Base-by-base conservation (phyloP, 2,888 invertebrate species). In the Hirtodrosophila alboralis region DNA sequence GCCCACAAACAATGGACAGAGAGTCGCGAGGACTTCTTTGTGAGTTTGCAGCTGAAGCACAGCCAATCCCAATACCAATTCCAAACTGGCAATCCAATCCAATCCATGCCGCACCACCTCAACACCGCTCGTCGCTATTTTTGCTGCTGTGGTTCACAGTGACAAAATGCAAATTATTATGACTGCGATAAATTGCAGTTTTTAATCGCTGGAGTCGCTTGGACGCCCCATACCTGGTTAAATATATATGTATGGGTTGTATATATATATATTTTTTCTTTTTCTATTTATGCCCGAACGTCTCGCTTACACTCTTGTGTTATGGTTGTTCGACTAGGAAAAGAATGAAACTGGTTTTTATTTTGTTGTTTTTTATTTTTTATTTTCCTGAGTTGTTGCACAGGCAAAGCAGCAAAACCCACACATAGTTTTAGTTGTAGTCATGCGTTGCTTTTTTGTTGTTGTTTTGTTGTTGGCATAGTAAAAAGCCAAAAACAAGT, bases 141-240 rank as follows among this genome's bases (percentile, higher is more conserved):
- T 23, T 26, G 44, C 33, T 1, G 52, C 58, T 59, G 60, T 48
- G 53, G 59, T 51, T 69, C 69, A 59, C 84, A 75, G 81, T 84
- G 81, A 81, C 81, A 81, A 81, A 84, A 81, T 81, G 81, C 81
- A 84, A 84, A 81, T 81, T 84, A 84, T 84, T 81, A 81, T 81
- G 84, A 80, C 80, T 72, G 77, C 80, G 84, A 81, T 81, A 81
- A 81, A 79, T 79, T 80, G 84, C 79, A 79, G 84, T 81, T 84
- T 81, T 84, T 80, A 78, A 84, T 77, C 74, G 83, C 41, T 68
- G 62, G 43, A 63, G 74, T 57, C 66, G 64, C 76, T 71, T 60
- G 72, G 54, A 65, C 67, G 58, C 53, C 71, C 62, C 49, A 63
- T 66, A 65, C 78, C 65, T 65, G 69, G 60, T 38, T 56, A 36